A percentile compares a stretch with the other conserved stretches of the same genome.
These are phyloP conservation scores for Bolinopsis microptera DNA, from an alignment of 37 sponge, comb jelly and placozoan species.

Conservation along the genomic window DNA sequence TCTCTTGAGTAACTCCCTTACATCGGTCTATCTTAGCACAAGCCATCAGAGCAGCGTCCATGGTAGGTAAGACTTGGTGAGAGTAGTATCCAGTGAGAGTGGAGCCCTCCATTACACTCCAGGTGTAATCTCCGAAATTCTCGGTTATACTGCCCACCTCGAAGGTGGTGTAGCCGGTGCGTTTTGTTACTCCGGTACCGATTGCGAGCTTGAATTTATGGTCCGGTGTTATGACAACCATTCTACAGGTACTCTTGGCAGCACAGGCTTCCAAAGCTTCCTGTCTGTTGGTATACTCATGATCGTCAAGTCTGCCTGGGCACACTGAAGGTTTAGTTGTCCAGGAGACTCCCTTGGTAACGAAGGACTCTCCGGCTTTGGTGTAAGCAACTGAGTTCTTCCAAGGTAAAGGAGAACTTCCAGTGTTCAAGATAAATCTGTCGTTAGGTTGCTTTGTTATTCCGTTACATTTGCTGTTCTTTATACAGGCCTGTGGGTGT, in stretches of 20 bases:
- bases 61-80: background rate
- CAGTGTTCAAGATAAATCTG: background rate
- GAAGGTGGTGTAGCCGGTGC: background rate
- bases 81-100: background rate
- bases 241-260: background rate
- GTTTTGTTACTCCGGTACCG: background rate
- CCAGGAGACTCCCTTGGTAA: conserved; percentile 3
- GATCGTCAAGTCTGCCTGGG: background rate
- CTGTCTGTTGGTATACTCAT: conserved; percentile 2
- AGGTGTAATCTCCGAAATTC: conserved; percentile 6
- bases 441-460: background rate
- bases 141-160: background rate
- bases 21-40: background rate
- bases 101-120: background rate
- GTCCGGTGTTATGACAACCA: background rate
- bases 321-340: background rate
- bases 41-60: background rate
- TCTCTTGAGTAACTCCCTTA: background rate
- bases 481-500: background rate
- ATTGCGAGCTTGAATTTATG: background rate
- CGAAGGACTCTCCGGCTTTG: background rate
- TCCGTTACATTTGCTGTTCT: conserved; percentile 29
- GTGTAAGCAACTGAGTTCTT: background rate
- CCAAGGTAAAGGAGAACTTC: background rate
- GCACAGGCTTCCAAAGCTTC: conserved; percentile 14